Conservation (phyloP, 2,888 invertebrate genomes). For the Dione vanillae region DNA sequence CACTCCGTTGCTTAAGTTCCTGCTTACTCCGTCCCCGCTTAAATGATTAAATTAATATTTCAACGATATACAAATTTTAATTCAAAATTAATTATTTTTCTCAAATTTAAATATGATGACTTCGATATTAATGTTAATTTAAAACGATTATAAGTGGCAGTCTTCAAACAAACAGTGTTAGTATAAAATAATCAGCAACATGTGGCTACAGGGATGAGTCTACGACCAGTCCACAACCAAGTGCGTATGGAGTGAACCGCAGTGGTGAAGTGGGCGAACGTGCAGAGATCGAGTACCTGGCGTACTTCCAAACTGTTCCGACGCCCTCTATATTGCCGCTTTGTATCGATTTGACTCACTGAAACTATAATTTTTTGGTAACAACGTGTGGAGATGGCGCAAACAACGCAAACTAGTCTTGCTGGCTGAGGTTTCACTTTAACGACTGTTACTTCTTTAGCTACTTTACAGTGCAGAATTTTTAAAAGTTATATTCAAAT, state of each 20-base stretch:
- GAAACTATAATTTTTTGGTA: constrained; percentile 57
- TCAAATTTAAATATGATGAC: neutral
- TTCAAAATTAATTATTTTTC: neutral
- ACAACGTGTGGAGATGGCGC: constrained; percentile 45
- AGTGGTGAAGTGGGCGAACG: constrained; percentile 46
- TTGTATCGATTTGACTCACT: constrained; percentile 75
- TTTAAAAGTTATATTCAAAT: neutral
- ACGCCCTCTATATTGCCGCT: constrained; percentile 62
- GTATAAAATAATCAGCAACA: constrained; percentile 39
- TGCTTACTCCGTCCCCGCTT: too few relatives aligned
- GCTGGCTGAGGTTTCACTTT: constrained; percentile 32
- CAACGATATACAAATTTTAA: neutral
- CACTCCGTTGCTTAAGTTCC: too few relatives aligned
- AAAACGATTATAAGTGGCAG: neutral
- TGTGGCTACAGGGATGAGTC: constrained; percentile 36
- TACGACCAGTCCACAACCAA: constrained; percentile 39
- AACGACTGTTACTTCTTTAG: constrained; percentile 27
- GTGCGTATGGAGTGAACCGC: constrained; percentile 41
- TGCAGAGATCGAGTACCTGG: constrained; percentile 68
- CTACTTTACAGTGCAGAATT: constrained; percentile 24
- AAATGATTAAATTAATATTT: neutral
- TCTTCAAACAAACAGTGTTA: neutral
- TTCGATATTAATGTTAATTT: constrained; percentile 4
- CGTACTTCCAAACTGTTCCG: constrained; percentile 67
- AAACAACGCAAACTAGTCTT: constrained; percentile 40